A percentile compares a stretch with the other conserved stretches of the same genome.
These are phyloP conservation scores for Dolichallabes microphthalmus DNA, from an alignment of 2,113 vertebrate species.

Conservation along the genomic window DNA sequence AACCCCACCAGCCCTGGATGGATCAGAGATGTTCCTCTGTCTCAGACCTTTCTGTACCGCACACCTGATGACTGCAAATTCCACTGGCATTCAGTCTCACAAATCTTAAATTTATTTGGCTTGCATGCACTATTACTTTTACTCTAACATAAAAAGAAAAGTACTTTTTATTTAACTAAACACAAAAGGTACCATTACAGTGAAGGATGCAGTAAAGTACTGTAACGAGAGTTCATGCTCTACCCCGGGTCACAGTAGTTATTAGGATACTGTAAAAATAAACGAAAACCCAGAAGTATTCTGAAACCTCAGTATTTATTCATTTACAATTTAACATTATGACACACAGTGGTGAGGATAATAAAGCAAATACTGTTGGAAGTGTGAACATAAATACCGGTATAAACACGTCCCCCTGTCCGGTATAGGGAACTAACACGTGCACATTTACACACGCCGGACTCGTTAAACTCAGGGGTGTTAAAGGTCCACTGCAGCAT, in stretches of 20 bases:
- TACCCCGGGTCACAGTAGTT: neutral
- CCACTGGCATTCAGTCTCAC: neutral
- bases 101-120: neutral
- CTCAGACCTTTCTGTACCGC: neutral
- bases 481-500: neutral
- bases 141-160: too few relatives aligned
- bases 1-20: too few relatives aligned
- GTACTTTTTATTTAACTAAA: neutral
- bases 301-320: slow-evolving; percentile 65
- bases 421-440: neutral
- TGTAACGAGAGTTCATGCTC: neutral
- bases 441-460: neutral
- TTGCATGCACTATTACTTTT: neutral
- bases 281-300: slow-evolving; percentile 31
- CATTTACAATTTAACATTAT: slow-evolving; percentile 51
- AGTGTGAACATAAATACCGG: neutral
- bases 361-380: slow-evolving; percentile 25
- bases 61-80: neutral
- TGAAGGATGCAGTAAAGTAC: neutral
- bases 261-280: neutral
- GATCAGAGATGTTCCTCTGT: neutral
- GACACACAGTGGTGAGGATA: slow-evolving; percentile 43
- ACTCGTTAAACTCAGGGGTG: neutral
- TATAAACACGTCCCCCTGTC: neutral
- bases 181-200: neutral